Percentiles rank a stretch among this genome's conserved stretches.
Conservation (phyloP, 2,888 invertebrate species). For the Germaria angustata region DNA sequence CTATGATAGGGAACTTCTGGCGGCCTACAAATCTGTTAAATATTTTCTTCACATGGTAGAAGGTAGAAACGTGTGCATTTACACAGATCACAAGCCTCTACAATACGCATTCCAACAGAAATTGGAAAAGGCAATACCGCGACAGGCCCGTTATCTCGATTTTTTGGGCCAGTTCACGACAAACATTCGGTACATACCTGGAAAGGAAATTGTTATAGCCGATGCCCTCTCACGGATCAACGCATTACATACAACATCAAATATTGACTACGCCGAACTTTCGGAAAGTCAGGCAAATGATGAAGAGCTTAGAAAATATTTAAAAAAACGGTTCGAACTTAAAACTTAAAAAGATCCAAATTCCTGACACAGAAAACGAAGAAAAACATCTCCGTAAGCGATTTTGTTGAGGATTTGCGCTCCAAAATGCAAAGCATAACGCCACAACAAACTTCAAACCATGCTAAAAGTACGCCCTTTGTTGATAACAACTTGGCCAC, state of each 20-base stretch:
- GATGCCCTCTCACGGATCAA: too few relatives aligned
- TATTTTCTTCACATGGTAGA: too few relatives aligned
- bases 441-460: not conserved
- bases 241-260: constrained; percentile 70
- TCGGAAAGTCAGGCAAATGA: not conserved
- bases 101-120: too few relatives aligned
- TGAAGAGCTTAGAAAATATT: not conserved
- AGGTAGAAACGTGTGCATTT: too few relatives aligned
- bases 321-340: not conserved
- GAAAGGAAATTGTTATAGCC: too few relatives aligned
- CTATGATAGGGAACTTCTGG: constrained; percentile 41
- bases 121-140: constrained; percentile 68
- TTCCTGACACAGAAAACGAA: too few relatives aligned
- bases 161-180: constrained; percentile 46
- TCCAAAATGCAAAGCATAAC: not conserved
- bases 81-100: too few relatives aligned
- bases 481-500: not conserved
- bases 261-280: constrained; percentile 74
- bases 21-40: constrained; percentile 52
- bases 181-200: too few relatives aligned
- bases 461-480: not conserved
- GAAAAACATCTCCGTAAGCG: too few relatives aligned
- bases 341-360: constrained; percentile 16
- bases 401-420: too few relatives aligned
- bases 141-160: not conserved